Percentiles rank a stretch among this genome's conserved stretches.
Conservation (phyloP, 2,797 vertebrate genomes). For the Distichodus sexfasciatus region DNA sequence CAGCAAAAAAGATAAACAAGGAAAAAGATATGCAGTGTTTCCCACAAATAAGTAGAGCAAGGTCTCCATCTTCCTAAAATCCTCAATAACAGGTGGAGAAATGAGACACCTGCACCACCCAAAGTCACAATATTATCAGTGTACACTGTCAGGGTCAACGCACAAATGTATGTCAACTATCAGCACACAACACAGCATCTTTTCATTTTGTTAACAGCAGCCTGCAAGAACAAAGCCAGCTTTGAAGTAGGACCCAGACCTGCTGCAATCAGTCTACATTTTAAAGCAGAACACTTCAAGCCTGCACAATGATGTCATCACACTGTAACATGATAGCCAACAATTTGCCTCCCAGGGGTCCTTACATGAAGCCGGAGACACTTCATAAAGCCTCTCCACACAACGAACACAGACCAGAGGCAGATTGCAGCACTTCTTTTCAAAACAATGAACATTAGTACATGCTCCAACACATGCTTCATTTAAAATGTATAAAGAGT, state of each 20-base stretch:
- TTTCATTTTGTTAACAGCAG: neutral
- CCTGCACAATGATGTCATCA: neutral
- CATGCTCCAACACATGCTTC: neutral
- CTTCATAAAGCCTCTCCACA: constrained; percentile 14
- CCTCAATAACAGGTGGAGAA: too few relatives aligned
- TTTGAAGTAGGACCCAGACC: neutral
- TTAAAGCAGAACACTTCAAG: constrained; percentile 1
- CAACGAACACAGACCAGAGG: neutral
- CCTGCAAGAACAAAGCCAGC: neutral
- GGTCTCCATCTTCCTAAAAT: too few relatives aligned
- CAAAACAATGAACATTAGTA: neutral
- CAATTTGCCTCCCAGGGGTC: neutral
- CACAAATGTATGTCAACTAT: neutral
- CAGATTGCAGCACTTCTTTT: neutral
- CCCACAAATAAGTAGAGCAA: too few relatives aligned
- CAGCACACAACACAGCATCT: neutral
- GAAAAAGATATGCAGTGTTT: too few relatives aligned
- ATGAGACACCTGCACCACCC: neutral
- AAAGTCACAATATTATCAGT: too few relatives aligned
- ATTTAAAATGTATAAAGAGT: neutral
- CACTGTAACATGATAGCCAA: constrained; percentile 20
- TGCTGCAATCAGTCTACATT: neutral
- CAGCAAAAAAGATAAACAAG: too few relatives aligned
- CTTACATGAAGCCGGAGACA: neutral
- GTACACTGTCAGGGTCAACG: neutral